A percentile compares a stretch with the other conserved stretches of the same genome.
Conservation (phyloP, 1,140 invertebrate species). For the Drosophila lacteicornis region DNA sequence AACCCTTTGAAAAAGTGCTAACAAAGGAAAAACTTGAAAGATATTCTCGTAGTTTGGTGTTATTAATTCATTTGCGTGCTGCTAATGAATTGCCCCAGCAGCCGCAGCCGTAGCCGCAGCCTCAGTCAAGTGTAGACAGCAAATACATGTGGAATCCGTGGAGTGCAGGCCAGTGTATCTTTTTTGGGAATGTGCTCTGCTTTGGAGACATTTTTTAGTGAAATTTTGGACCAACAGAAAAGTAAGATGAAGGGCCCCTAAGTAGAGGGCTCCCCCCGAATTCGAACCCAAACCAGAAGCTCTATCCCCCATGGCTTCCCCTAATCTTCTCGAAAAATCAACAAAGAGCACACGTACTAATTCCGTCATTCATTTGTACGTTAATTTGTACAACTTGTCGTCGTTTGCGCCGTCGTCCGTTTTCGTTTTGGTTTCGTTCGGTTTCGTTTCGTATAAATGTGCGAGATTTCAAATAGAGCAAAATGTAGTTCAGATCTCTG, state of each 20-base stretch:
- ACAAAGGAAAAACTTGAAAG: constrained; percentile 57
- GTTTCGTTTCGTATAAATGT: constrained; percentile 71
- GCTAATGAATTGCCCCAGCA: constrained; percentile 71
- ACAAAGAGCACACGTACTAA: constrained; percentile 69
- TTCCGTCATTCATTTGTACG: constrained; percentile 82
- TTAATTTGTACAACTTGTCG: constrained; percentile 77
- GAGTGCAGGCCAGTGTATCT: not conserved
- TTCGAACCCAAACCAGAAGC: not conserved
- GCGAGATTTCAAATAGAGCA: constrained; percentile 80
- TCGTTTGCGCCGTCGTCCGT: constrained; percentile 49
- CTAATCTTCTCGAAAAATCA: constrained; percentile 35
- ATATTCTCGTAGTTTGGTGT: constrained; percentile 76
- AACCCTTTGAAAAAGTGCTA: constrained; percentile 36
- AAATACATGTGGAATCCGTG: constrained; percentile 5
- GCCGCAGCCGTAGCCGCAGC: constrained; percentile 23
- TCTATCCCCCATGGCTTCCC: constrained; percentile 10
- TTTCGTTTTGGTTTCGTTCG: constrained; percentile 48
- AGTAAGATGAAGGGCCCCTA: constrained; percentile 3
- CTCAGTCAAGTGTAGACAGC: constrained; percentile 11
- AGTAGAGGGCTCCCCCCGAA: constrained; percentile 7
- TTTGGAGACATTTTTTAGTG: constrained; percentile 18
- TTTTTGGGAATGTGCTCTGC: constrained; percentile 1
- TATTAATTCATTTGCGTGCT: constrained; percentile 75
- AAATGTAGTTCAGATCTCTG: constrained; percentile 75
- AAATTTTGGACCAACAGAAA: not conserved